Evolutionary conservation across 2,888 invertebrate species (phyloP), one percentile per base, ranked within the genome.

Genomic region (Rotaria macrura): DNA sequence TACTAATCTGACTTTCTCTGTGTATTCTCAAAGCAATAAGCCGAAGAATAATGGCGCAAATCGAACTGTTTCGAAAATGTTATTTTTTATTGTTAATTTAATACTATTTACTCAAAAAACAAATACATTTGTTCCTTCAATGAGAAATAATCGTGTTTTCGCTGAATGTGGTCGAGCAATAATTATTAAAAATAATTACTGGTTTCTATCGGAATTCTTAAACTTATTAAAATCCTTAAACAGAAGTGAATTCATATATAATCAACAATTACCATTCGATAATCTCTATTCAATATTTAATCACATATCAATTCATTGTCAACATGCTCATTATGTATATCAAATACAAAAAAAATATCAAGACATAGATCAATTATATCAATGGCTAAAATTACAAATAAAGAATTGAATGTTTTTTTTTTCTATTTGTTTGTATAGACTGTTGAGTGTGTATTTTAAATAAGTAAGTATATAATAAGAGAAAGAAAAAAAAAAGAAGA

Each of bases 381-480:
- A 34, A 29, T 65, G 65, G 65, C 5, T 65, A n/a, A 65, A 65
- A 65, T 34, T 23, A 52, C 52, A 52, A 52, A 52, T 52, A 52
- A 52, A 52, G 23, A 52, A 20, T 52, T 52, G 23, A 52, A 49
- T 14, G n/a, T n/a, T n/a, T n/a, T 49, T 20, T 52, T 52, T 52
- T 52, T 52, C 52, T 52, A 52, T 65, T 65, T 65, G 65, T 65
- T 65, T 65, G 65, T 65, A 65, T 65, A 65, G 65, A 65, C 65
- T 65, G 65, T 65, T 65, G 65, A 65, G 65, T 65, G 65, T 65
- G 65, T 65, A 65, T 65, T 65, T 65, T 65, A 65, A 65, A 65
- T 65, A 65, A 65, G 65, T 65, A 65, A 65, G 65, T 65, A 65
- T 65, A 65, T 65, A 65, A 65, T 65, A 29, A 65, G 65, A 65